A percentile compares a stretch with the other conserved stretches of the same genome.
These are phyloP conservation scores for Etheostoma nigrum DNA, from an alignment of 2,797 vertebrate species.

Conservation along the genomic window DNA sequence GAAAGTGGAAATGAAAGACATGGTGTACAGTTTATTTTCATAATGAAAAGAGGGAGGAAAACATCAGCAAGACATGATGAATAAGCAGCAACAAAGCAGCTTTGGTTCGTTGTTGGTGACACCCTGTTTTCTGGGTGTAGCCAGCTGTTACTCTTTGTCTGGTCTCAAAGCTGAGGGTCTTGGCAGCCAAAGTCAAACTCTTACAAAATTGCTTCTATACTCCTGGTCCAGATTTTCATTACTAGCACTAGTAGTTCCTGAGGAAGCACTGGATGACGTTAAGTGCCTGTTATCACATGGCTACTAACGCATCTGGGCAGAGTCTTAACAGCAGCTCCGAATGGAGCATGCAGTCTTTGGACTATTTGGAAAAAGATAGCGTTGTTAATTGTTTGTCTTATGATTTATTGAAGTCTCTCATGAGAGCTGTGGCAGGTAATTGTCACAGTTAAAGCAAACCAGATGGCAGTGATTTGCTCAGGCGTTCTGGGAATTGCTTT, in stretches of 20 bases:
- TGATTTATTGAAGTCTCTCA: slow-evolving; percentile 43
- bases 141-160: slow-evolving; percentile 60
- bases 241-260: slow-evolving; percentile 48
- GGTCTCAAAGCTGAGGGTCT: slow-evolving; percentile 53
- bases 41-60: slow-evolving; percentile 63
- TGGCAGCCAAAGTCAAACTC: slow-evolving; percentile 52
- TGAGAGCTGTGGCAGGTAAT: slow-evolving; percentile 60
- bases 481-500: slow-evolving; percentile 42
- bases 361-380: slow-evolving; percentile 25
- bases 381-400: slow-evolving; percentile 32
- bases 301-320: slow-evolving; percentile 19
- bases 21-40: slow-evolving; percentile 36
- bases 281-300: slow-evolving; percentile 47
- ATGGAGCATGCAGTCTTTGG: not conserved
- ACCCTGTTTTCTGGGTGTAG: slow-evolving; percentile 76
- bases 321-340: slow-evolving; percentile 23
- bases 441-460: slow-evolving; percentile 58
- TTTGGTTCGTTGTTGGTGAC: slow-evolving; percentile 61
- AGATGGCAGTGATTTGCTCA: slow-evolving; percentile 44
- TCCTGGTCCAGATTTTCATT: slow-evolving; percentile 49
- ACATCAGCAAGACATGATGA: slow-evolving; percentile 63
- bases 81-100: slow-evolving; percentile 60
- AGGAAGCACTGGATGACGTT: slow-evolving; percentile 45
- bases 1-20: slow-evolving; percentile 57
- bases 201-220: slow-evolving; percentile 73